These are phyloP conservation scores for Tenthredo livida DNA, from an alignment of 2,888 invertebrate species.

Conservation along the genomic window DNA sequence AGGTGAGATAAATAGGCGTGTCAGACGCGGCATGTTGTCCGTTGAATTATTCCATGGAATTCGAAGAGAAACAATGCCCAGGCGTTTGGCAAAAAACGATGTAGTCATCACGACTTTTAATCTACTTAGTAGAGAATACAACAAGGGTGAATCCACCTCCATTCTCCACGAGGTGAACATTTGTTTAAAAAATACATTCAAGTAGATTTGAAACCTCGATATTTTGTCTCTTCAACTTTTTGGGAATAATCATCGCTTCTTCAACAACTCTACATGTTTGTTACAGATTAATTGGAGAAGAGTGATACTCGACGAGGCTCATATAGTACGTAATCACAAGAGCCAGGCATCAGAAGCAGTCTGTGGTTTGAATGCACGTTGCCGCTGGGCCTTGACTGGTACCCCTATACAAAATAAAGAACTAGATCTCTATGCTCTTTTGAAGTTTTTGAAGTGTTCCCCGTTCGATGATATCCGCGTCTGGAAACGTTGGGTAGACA, in stretches of 20 bases:
- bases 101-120: constrained; percentile 95
- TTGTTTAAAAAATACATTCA: constrained; percentile 20
- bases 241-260: neutral
- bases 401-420: constrained; percentile 98
- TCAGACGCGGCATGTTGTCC: constrained; percentile 82
- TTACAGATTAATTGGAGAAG: constrained; percentile 88
- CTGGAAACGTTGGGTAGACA: constrained; percentile 96
- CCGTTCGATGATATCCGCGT: constrained; percentile 94
- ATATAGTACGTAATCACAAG: constrained; percentile 94
- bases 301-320: constrained; percentile 96
- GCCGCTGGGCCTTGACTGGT: constrained; percentile 94
- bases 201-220: neutral
- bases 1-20: constrained; percentile 85
- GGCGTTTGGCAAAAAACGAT: constrained; percentile 84
- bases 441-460: constrained; percentile 91
- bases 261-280: constrained; percentile 4
- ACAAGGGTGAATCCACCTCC: constrained; percentile 67
- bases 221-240: neutral
- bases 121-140: constrained; percentile 84
- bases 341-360: constrained; percentile 87
- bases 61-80: constrained; percentile 81
- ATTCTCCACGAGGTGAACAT: constrained; percentile 72
- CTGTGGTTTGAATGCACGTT: constrained; percentile 81
- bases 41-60: constrained; percentile 89
- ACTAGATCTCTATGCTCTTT: constrained; percentile 88